phyloP scores from a whole-genome alignment of 1,140 invertebrate species.

The Trichonephila inaurata region DNA sequence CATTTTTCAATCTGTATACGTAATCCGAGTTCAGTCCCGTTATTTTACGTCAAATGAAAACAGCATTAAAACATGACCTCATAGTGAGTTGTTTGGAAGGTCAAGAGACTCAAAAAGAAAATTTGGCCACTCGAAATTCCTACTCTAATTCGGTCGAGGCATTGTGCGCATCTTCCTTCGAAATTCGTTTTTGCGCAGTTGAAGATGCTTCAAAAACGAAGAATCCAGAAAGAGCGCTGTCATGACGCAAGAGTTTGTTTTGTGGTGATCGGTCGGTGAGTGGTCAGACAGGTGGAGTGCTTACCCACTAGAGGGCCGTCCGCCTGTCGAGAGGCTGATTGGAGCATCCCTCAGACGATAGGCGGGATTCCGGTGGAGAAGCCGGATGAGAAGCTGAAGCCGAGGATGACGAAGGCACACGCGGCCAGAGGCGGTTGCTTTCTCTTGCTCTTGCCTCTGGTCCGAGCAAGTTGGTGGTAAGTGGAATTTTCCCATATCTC shows the following conservation, averaged over 20 bases:
- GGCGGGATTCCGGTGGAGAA: conserved; percentile 62
- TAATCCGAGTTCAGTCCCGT: too few relatives aligned
- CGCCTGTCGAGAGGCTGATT: conserved; percentile 12
- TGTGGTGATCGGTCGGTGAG: neutral
- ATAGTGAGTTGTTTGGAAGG: too few relatives aligned
- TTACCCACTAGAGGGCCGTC: conserved; percentile 48
- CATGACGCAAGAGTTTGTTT: too few relatives aligned
- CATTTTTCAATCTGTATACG: too few relatives aligned
- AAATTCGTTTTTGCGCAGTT: neutral
- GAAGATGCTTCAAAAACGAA: neutral
- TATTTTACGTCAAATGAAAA: too few relatives aligned
- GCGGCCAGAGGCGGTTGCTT: conserved; percentile 72
- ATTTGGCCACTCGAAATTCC: too few relatives aligned
- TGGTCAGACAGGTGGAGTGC: conserved; percentile 37
- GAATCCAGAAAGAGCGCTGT: neutral
- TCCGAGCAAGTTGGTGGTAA: conserved; percentile 73
- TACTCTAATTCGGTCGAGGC: neutral
- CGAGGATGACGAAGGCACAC: conserved; percentile 60
- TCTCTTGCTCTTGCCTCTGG: conserved; percentile 72
- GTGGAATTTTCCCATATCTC: neutral
- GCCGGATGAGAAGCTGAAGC: conserved; percentile 67
- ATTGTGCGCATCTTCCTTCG: neutral
- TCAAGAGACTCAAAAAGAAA: too few relatives aligned
- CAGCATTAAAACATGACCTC: too few relatives aligned
- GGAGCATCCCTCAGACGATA: conserved; percentile 60